Conservation (phyloP, 1,140 invertebrate species). For the Antheraea pernyi region DNA sequence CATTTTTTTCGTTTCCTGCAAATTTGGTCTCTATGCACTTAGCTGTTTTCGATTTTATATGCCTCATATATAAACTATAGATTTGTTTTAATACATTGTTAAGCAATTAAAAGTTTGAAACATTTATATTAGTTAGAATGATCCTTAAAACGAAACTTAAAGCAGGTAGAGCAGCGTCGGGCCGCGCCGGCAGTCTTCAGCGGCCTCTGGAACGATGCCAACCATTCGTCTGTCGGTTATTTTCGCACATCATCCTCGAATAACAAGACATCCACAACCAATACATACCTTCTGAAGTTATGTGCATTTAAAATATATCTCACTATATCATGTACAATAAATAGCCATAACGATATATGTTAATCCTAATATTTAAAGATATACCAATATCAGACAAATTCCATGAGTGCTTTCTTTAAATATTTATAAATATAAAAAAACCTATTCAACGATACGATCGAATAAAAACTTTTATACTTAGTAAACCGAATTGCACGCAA, state of each 20-base stretch:
- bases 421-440: too few species aligned
- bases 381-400: not conserved
- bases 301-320: not conserved
- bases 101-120: not conserved
- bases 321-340: not conserved
- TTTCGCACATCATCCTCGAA: slow-evolving; percentile 62
- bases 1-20: too few species aligned
- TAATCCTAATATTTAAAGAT: not conserved
- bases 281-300: slow-evolving; percentile 24
- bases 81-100: not conserved
- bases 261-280: slow-evolving; percentile 47
- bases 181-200: slow-evolving; percentile 38
- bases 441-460: not conserved
- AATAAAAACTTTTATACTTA: slow-evolving; percentile 3
- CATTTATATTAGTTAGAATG: not conserved
- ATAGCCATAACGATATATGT: not conserved
- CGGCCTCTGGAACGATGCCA: slow-evolving; percentile 66
- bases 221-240: slow-evolving; percentile 63
- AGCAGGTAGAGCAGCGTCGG: not conserved
- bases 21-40: too few species aligned
- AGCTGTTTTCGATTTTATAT: too few species aligned
- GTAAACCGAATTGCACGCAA: slow-evolving; percentile 65
- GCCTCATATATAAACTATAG: too few species aligned
- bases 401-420: not conserved
- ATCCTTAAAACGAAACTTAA: slow-evolving; percentile 21